Base-by-base conservation (phyloP, 2,113 vertebrate genomes). In the Cryptomyrus ogoouensis region DNA sequence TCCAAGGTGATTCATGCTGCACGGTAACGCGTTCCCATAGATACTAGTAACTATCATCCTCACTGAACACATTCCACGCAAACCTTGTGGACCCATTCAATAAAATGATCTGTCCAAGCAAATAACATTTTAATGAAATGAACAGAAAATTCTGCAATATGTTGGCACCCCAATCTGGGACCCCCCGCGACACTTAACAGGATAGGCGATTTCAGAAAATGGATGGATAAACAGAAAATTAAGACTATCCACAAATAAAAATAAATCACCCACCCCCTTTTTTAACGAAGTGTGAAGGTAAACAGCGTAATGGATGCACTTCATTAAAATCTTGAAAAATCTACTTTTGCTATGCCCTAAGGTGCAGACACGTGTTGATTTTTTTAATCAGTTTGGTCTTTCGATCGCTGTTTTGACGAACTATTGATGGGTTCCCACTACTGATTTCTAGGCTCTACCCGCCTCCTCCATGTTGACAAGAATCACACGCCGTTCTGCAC, bases 381-480 rank as follows among this genome's bases (percentile, higher is more conserved):
- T 70, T 66, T 27, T 31, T 13, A 70, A 27, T 9, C n/a, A 70
- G 62, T 70, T 31, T 13, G 10, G 62, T 70, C 62, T 70, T 70
- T 31, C n/a, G 62, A 31, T 27, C 27, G n/a, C n/a, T 70, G 3
- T 70, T 70, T 31, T 31, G n/a, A 66, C n/a, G n/a, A 66, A 66
- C 62, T 66, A 66, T 5, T 66, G n/a, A 66, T 31, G 62, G 62
- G 49, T 87, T 39, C 62, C 86, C 31, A 87, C 13, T 31, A 15
- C 50, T 31, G 39, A 19, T 87, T 39, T 52, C n/a, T 31, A 27
- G 27, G 27, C 15, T 6, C 27, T 87, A 87, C 50, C 86, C 50
- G 52, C 15, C 86, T 87, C 86, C 86, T 87, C 86, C 86, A 87
- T 87, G 86, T 87, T 87, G 86, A 87, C 50, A 31, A 50, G 86